These are phyloP conservation scores for Amphimallon solstitiale DNA, from an alignment of 2,888 invertebrate genomes.

Conservation along the genomic window DNA sequence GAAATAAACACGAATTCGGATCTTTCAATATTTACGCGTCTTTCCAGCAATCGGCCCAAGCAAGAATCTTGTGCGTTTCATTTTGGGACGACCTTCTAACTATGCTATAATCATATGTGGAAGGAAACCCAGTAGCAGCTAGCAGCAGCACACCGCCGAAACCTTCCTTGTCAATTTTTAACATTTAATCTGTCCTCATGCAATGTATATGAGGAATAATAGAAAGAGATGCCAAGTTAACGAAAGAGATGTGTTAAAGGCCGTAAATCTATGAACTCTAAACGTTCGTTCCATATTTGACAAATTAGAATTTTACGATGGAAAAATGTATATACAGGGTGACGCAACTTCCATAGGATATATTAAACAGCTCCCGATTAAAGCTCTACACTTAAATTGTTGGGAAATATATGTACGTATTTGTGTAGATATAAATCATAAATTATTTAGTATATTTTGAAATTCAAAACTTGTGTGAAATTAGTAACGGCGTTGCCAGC, in stretches of 20 bases:
- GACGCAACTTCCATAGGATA: too few relatives aligned
- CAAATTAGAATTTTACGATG: constrained; percentile 4
- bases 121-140: constrained; percentile 30
- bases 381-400: too few relatives aligned
- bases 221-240: too few relatives aligned
- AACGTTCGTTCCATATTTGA: neutral
- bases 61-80: neutral
- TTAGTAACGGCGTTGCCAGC: too few relatives aligned
- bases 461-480: too few relatives aligned
- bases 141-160: neutral
- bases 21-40: too few relatives aligned
- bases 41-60: too few relatives aligned
- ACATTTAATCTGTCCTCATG: constrained; percentile 41
- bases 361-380: too few relatives aligned
- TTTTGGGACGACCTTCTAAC: constrained; percentile 11
- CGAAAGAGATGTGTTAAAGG: neutral
- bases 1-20: neutral
- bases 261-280: neutral
- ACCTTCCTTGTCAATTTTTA: constrained; percentile 27
- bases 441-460: too few relatives aligned
- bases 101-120: too few relatives aligned
- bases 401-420: too few relatives aligned
- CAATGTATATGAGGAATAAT: neutral
- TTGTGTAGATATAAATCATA: too few relatives aligned
- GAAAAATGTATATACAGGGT: neutral